Evolutionary conservation across 2,113 vertebrate species (phyloP), one percentile per base, ranked within the genome.

Genomic region (Irena cyanogastra): DNA sequence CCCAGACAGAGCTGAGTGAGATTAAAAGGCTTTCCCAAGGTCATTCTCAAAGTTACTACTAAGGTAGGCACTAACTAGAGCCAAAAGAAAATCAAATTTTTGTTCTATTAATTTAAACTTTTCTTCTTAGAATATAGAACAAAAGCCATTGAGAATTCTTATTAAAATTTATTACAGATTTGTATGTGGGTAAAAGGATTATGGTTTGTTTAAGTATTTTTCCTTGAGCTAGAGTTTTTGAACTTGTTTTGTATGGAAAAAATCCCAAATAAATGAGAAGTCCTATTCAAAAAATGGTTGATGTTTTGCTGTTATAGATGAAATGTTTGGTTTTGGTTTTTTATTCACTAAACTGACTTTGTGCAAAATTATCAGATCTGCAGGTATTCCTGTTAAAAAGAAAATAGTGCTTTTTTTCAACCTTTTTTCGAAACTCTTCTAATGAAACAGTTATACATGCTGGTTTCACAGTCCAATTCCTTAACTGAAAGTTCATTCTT

Each of bases 11-110:
- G 76, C 42, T 74, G 41, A 42, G 50, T 83, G n/a, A 95, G 89
- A 95, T 90, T 95, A 83, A 94, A 93, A 95, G 61, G 71, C 91
- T 91, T 93, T 89, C 82, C 70, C 84, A 91, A 94, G 82, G 87
- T 95, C 63, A 37, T 60, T 16, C 13, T 14, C 19, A 63, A 92
- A 74, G 70, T 93, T 87, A 37, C 21, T 44, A 24, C 42, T 52
- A 35, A 95, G 41, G 37, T 28, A 95, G 57, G 11, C 10, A 45
- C 28, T 89, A 66, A 91, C 45, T 70, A 80, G 35, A 88, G 54
- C 23, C n/a, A 77, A 86, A 83, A 83, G 41, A 24, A 90, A 80
- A 80, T 72, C 0, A 82, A 10, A 22, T n/a, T 76, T 78, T 90
- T 88, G 31, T 87, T 56, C 28, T 44, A 26, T 72, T 47, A 80